A percentile compares a stretch with the other conserved stretches of the same genome.
Evolutionary conservation across 2,797 vertebrate genomes (phyloP).

Genomic region (Cuculus canorus): DNA sequence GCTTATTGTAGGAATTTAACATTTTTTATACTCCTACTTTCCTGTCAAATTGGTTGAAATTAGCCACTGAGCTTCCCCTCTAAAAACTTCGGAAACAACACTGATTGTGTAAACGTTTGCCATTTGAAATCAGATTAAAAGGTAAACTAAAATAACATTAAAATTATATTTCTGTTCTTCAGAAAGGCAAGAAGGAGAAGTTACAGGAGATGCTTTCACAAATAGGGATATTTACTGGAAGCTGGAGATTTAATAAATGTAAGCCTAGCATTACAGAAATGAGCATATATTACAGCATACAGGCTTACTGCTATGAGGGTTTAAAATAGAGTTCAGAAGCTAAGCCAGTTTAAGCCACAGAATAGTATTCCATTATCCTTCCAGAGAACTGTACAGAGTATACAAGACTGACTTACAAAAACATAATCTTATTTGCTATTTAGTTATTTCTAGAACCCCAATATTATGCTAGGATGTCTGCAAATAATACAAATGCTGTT

Average conservation of each 20-base stretch:
- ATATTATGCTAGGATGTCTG: background rate
- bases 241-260: slow-evolving; percentile 13
- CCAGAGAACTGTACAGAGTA: background rate
- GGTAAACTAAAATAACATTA: background rate
- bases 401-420: slow-evolving; percentile 22
- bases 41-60: slow-evolving; percentile 59
- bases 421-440: slow-evolving; percentile 55
- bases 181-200: background rate
- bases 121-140: background rate
- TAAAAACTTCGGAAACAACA: background rate
- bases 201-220: background rate
- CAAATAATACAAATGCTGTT: slow-evolving; percentile 6
- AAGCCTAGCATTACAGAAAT: slow-evolving; percentile 16
- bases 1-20: slow-evolving; percentile 52
- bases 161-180: background rate
- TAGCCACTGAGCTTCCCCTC: slow-evolving; percentile 33
- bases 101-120: background rate
- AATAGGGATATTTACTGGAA: background rate
- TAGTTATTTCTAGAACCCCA: slow-evolving; percentile 29
- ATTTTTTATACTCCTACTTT: slow-evolving; percentile 55
- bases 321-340: slow-evolving; percentile 52
- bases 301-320: slow-evolving; percentile 13
- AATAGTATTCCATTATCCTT: slow-evolving; percentile 38
- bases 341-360: slow-evolving; percentile 50
- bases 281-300: background rate